These are phyloP conservation scores for Belonocnema kinseyi DNA, from an alignment of 1,140 invertebrate species.

Conservation along the genomic window DNA sequence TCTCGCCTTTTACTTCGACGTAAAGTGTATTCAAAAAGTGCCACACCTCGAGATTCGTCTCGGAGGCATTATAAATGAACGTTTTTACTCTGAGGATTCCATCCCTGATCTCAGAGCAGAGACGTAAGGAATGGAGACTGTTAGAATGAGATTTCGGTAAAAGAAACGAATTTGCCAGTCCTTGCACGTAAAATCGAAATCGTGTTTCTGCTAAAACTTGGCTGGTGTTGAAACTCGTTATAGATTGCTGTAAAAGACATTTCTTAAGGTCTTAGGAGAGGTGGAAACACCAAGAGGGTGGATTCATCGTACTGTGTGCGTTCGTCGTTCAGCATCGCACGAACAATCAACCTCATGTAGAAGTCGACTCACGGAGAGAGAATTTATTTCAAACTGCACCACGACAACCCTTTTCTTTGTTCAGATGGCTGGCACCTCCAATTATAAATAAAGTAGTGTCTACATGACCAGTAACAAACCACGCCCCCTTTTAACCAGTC, in stretches of 20 bases:
- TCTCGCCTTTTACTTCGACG: background rate
- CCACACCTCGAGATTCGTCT: conserved; percentile 24
- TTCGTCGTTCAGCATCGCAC: conserved; percentile 43
- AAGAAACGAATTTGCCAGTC: conserved; percentile 44
- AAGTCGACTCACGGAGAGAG: conserved; percentile 51
- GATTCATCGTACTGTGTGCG: conserved; percentile 38
- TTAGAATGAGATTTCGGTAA: conserved; percentile 44
- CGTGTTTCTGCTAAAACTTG: conserved; percentile 44
- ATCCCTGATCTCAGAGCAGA: conserved; percentile 29
- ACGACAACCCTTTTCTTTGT: conserved; percentile 45
- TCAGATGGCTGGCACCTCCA: conserved; percentile 43
- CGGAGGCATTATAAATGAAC: conserved; percentile 16
- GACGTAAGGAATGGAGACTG: conserved; percentile 35
- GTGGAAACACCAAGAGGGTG: conserved; percentile 1
- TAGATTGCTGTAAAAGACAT: conserved; percentile 42
- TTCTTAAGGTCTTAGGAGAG: conserved; percentile 34
- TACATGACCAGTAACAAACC: too few species aligned
- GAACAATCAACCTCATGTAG: conserved; percentile 47
- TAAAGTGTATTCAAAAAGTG: background rate
- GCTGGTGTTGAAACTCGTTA: conserved; percentile 44
- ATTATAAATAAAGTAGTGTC: too few species aligned
- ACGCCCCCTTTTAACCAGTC: too few species aligned
- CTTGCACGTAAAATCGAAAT: conserved; percentile 51
- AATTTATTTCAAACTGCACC: conserved; percentile 52
- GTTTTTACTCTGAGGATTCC: conserved; percentile 13